A percentile compares a stretch with the other conserved stretches of the same genome.
phyloP scores from a whole-genome alignment of 2,113 vertebrate species.

The Delphinus delphis region DNA sequence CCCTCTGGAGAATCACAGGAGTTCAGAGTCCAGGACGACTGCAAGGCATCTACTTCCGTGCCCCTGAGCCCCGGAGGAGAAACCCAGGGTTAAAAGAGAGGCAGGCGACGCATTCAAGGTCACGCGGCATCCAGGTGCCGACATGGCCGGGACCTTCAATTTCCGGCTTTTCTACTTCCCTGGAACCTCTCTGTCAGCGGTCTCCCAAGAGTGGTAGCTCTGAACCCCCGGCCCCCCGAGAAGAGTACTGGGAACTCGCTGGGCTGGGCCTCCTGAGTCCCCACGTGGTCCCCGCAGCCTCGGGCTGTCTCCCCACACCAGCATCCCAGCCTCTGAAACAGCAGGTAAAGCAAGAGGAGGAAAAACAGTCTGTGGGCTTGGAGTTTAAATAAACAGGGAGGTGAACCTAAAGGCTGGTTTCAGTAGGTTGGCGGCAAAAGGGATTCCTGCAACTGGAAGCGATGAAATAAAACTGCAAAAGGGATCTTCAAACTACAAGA shows the following conservation, averaged over 20 bases:
- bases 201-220: no score
- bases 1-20: background rate
- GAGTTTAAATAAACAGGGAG: slow-evolving; percentile 55
- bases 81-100: background rate
- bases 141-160: background rate
- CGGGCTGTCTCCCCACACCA: background rate
- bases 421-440: slow-evolving; percentile 43
- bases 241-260: background rate
- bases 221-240: no score
- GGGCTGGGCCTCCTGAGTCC: no score
- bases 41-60: background rate
- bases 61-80: background rate
- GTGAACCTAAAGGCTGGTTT: slow-evolving; percentile 62
- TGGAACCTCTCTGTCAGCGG: background rate
- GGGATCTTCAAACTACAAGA: background rate
- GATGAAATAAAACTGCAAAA: slow-evolving; percentile 10
- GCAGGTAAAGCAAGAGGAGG: slow-evolving; percentile 53
- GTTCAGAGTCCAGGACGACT: background rate
- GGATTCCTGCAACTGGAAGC: slow-evolving; percentile 54
- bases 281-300: background rate
- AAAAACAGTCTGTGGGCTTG: background rate
- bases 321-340: slow-evolving; percentile 4
- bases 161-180: background rate
- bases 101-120: background rate
- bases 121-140: background rate